A percentile compares a stretch with the other conserved stretches of the same genome.
Conservation (phyloP, 2,888 invertebrate genomes). For the Monopis laevigella region DNA sequence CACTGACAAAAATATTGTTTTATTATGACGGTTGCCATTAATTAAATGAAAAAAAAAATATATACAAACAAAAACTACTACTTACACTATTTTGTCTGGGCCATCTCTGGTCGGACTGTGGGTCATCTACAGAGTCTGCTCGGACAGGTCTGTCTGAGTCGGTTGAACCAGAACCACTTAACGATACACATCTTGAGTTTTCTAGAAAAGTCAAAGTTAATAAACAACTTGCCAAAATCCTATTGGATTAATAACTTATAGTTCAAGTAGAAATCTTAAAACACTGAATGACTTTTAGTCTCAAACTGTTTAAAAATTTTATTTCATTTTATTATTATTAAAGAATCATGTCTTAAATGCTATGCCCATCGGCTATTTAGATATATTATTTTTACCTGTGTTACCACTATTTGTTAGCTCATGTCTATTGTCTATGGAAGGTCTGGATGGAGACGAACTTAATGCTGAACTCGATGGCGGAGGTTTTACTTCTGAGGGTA, state of each 20-base stretch:
- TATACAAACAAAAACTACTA: no score
- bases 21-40: no score
- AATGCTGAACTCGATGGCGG: constrained; percentile 46
- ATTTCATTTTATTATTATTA: no score
- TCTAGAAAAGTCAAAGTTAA: constrained; percentile 35
- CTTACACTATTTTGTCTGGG: constrained; percentile 84
- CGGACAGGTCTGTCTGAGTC: constrained; percentile 82
- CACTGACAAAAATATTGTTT: no score
- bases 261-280: no score
- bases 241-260: no score
- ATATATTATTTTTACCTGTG: constrained; percentile 60
- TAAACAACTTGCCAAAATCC: no score
- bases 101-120: constrained; percentile 64
- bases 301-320: no score
- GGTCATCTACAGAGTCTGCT: constrained; percentile 42
- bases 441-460: constrained; percentile 7
- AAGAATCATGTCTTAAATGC: no score
- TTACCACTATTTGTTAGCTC: constrained; percentile 42
- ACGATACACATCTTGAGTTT: constrained; percentile 76
- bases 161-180: constrained; percentile 79
- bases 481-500: constrained; percentile 39
- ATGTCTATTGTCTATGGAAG: constrained; percentile 30
- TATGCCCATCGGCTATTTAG: no score
- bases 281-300: no score
- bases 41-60: no score